These are phyloP conservation scores for Tetramorium parvispinum DNA, from an alignment of 1,140 invertebrate species.

Conservation along the genomic window DNA sequence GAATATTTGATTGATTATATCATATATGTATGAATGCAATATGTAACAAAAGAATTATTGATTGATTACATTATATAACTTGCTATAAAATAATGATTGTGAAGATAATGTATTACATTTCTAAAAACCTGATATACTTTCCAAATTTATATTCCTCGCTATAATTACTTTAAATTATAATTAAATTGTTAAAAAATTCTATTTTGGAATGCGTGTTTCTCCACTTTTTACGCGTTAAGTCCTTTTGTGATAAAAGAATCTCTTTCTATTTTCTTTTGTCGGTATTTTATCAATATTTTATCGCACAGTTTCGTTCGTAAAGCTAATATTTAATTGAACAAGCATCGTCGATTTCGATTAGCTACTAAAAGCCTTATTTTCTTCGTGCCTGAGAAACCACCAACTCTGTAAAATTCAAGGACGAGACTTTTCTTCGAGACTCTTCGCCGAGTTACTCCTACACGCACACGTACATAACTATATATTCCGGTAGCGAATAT, in stretches of 20 bases:
- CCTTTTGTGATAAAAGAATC: neutral
- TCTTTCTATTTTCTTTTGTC: neutral
- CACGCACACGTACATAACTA: slow-evolving; percentile 30
- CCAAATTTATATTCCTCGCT: neutral
- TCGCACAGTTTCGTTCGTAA: neutral
- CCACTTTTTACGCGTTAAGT: neutral
- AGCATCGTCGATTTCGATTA: slow-evolving; percentile 28
- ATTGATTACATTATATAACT: neutral
- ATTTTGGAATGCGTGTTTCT: neutral
- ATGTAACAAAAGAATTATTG: neutral
- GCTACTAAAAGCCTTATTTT: neutral
- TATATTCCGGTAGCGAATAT: slow-evolving; percentile 60
- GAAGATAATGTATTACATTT: neutral
- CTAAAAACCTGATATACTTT: neutral
- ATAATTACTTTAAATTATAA: neutral
- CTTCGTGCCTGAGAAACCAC: neutral
- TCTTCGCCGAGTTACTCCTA: slow-evolving; percentile 5
- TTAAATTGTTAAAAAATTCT: neutral
- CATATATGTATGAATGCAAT: neutral
- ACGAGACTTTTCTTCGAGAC: slow-evolving; percentile 22
- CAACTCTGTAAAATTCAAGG: slow-evolving; percentile 16
- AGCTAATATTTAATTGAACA: slow-evolving; percentile 32
- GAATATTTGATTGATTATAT: neutral
- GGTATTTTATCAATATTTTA: neutral
- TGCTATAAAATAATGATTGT: neutral